These are phyloP conservation scores for Cuniculus paca DNA, from an alignment of 2,797 vertebrate genomes.

Conservation along the genomic window DNA sequence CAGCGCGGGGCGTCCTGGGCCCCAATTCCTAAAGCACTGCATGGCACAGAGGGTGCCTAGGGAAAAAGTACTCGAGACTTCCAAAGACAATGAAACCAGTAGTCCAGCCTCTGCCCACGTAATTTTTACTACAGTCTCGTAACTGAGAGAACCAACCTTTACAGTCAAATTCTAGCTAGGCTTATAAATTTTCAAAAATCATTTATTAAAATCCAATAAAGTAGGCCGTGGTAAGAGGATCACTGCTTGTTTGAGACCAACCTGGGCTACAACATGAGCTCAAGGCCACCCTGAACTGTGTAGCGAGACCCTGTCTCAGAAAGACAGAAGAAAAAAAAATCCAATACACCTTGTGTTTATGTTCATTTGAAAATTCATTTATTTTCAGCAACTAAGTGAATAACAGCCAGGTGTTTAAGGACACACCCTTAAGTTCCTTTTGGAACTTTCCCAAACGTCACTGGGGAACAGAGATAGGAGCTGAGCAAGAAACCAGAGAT, in stretches of 20 bases:
- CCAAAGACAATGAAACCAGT: not conserved
- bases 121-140: not conserved
- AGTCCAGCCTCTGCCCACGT: not conserved
- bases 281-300: too few relatives aligned
- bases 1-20: not conserved
- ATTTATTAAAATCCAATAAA: not conserved
- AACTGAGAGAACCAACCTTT: not conserved
- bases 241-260: too few relatives aligned
- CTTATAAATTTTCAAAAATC: not conserved
- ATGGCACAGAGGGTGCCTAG: too few relatives aligned
- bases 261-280: too few relatives aligned
- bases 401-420: not conserved
- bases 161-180: slow-evolving; percentile 34
- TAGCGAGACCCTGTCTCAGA: too few relatives aligned
- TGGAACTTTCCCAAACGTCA: not conserved
- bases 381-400: slow-evolving; percentile 28
- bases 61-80: not conserved
- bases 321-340: not conserved
- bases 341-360: not conserved
- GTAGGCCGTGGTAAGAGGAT: too few relatives aligned
- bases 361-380: slow-evolving; percentile 46
- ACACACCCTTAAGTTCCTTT: not conserved
- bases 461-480: not conserved
- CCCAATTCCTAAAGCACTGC: not conserved
- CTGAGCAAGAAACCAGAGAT: not conserved